Conservation (phyloP, 2,797 vertebrate genomes). For the Australoheros facetus region DNA sequence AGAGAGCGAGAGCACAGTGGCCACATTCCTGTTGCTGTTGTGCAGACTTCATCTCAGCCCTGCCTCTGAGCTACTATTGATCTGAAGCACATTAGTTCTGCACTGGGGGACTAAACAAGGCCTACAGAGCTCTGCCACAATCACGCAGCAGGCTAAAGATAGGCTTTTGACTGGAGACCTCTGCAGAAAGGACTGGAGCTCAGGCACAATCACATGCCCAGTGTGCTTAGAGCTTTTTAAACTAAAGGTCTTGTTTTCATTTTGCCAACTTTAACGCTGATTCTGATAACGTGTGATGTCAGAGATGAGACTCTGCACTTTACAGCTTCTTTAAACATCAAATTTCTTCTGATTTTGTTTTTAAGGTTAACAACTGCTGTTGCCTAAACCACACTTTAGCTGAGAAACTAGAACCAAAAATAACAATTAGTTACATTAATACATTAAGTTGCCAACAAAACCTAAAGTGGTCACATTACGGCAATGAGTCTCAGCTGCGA, state of each 20-base stretch:
- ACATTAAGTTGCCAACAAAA: neutral
- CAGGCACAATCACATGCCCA: slow-evolving; percentile 7
- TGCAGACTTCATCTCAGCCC: slow-evolving; percentile 54
- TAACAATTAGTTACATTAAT: neutral
- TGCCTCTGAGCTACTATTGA: slow-evolving; percentile 75
- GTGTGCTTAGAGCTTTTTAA: neutral
- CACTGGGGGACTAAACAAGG: slow-evolving; percentile 69
- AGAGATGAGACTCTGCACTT: neutral
- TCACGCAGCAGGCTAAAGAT: slow-evolving; percentile 72
- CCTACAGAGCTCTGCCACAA: slow-evolving; percentile 64
- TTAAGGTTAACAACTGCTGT: neutral
- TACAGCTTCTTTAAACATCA: neutral
- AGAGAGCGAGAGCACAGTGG: slow-evolving; percentile 30
- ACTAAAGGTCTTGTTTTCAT: neutral
- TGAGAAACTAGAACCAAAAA: neutral
- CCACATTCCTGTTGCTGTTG: slow-evolving; percentile 47
- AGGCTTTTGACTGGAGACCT: slow-evolving; percentile 68
- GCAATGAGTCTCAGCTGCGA: neutral
- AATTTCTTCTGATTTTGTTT: neutral
- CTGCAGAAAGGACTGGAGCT: slow-evolving; percentile 35
- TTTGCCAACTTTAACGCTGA: neutral
- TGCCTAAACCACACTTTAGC: neutral
- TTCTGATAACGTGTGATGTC: neutral
- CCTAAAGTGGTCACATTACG: neutral
- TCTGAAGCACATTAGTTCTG: slow-evolving; percentile 79